A percentile compares a stretch with the other conserved stretches of the same genome.
These are phyloP conservation scores for Trichogramma dendrolimi DNA, from an alignment of 2,888 invertebrate species.

Conservation along the genomic window DNA sequence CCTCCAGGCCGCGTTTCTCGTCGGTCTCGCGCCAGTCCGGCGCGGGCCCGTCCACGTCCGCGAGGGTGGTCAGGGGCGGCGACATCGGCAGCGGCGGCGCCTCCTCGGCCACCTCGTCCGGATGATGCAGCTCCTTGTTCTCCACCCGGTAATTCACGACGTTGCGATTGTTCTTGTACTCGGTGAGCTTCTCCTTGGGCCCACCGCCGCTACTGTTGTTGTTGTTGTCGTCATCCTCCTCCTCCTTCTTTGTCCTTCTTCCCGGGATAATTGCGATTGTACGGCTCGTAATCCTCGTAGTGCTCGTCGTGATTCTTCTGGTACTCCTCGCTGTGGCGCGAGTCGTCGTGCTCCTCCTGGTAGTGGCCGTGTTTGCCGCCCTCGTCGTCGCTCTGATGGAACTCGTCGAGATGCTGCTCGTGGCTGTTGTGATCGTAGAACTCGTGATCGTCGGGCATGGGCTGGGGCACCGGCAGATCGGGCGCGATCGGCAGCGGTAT, in stretches of 20 bases:
- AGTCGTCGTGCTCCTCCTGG: conserved; percentile 13
- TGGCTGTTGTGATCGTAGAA: conserved; percentile 8
- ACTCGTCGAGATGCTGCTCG: conserved; percentile 11
- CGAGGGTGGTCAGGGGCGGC: conserved; percentile 14
- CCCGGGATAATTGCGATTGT: background rate
- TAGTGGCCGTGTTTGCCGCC: conserved; percentile 1
- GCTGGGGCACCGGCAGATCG: conserved; percentile 34
- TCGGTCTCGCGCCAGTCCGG: conserved; percentile 38
- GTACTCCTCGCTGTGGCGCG: conserved; percentile 13
- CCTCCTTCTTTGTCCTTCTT: conserved; percentile 1
- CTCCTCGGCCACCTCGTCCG: conserved; percentile 33
- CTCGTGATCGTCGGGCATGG: conserved; percentile 12
- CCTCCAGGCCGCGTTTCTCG: conserved; percentile 30
- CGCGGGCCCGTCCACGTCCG: conserved; percentile 30
- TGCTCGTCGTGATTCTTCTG: conserved; percentile 12
- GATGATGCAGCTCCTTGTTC: conserved; percentile 34
- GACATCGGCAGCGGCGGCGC: conserved; percentile 17
- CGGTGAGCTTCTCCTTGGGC: background rate
- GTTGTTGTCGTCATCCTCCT: background rate
- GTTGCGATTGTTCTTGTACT: conserved; percentile 35
- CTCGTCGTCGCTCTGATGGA: background rate
- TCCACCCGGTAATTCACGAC: conserved; percentile 36
- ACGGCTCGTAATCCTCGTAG: background rate
- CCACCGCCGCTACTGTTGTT: background rate
- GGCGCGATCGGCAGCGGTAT: conserved; percentile 45